Percentiles rank a stretch among this genome's conserved stretches.
These are phyloP conservation scores for Drosophila sechellia DNA, from an alignment of 1,140 invertebrate genomes.

Conservation along the genomic window DNA sequence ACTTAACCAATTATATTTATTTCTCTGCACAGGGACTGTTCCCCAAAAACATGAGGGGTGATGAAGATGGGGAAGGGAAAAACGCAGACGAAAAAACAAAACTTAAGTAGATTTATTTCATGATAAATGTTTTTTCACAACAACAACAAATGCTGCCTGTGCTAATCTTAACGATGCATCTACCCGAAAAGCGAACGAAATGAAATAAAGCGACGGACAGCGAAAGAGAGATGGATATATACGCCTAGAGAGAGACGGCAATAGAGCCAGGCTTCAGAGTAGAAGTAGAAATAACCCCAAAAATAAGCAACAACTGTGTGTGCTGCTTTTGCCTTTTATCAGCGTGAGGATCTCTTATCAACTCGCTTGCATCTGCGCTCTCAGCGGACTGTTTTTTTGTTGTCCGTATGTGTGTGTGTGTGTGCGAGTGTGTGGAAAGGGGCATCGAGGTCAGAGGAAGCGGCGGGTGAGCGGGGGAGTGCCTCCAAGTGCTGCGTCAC, in stretches of 20 bases:
- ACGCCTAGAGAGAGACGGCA: not conserved
- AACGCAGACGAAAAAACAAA: slow-evolving; percentile 41
- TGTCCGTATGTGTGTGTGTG: slow-evolving; percentile 9
- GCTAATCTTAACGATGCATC: slow-evolving; percentile 80
- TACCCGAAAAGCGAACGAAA: slow-evolving; percentile 74
- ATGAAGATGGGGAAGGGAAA: slow-evolving; percentile 3
- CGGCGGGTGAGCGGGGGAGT: slow-evolving; percentile 19
- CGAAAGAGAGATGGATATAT: not conserved
- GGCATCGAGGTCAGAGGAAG: slow-evolving; percentile 21
- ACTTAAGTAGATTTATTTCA: slow-evolving; percentile 79
- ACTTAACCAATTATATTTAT: not conserved
- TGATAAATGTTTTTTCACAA: slow-evolving; percentile 74
- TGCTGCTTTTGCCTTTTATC: slow-evolving; percentile 62
- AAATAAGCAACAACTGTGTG: slow-evolving; percentile 50
- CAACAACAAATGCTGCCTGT: slow-evolving; percentile 62
- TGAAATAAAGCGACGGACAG: slow-evolving; percentile 68
- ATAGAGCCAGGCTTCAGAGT: slow-evolving; percentile 7
- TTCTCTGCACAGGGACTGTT: not conserved
- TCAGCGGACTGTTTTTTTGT: slow-evolving; percentile 46
- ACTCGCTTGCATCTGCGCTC: slow-evolving; percentile 52
- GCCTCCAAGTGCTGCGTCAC: slow-evolving; percentile 62
- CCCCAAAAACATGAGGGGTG: slow-evolving; percentile 22
- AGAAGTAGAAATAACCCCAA: slow-evolving; percentile 51
- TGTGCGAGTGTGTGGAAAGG: slow-evolving; percentile 16
- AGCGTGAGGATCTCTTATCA: slow-evolving; percentile 82